Conservation (phyloP, 2,113 vertebrate species). For the Ivindomyrus marchei region DNA sequence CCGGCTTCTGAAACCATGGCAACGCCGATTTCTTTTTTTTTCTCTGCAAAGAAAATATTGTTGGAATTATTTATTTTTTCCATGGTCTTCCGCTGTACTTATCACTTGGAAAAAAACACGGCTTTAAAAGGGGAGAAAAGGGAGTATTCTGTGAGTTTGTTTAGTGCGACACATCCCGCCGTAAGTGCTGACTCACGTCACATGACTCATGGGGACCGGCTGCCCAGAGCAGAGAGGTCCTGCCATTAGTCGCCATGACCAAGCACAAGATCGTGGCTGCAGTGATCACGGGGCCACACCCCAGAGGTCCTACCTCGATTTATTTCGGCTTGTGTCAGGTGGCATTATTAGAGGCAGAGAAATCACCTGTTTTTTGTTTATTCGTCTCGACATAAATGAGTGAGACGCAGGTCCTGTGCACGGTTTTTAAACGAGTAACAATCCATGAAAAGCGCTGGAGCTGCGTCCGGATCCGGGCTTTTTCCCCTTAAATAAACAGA, state of each 20-base stretch:
- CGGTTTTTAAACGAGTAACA: constrained; percentile 37
- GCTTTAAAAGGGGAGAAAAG: constrained; percentile 17
- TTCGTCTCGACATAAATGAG: constrained; percentile 12
- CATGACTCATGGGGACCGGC: background rate
- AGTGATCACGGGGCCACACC: background rate
- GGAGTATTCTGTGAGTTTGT: background rate
- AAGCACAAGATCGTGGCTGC: background rate
- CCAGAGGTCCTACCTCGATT: background rate
- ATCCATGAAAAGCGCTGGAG: constrained; percentile 39
- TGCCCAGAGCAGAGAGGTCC: background rate
- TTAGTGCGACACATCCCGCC: background rate
- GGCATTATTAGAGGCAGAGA: background rate
- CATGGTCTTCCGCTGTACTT: constrained; percentile 4
- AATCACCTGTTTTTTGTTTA: constrained; percentile 22
- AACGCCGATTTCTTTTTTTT: background rate
- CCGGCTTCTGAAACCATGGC: background rate
- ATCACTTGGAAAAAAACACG: constrained; percentile 21
- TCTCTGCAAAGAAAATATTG: constrained; percentile 22
- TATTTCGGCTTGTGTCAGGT: background rate
- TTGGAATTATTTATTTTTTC: constrained; percentile 14
- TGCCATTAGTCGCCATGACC: background rate
- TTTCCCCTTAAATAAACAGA: constrained; percentile 51
- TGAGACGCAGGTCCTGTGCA: constrained; percentile 2
- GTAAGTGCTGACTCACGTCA: background rate
- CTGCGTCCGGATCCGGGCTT: constrained; percentile 8